A percentile compares a stretch with the other conserved stretches of the same genome.
These are phyloP conservation scores for Drosophila bunnanda DNA, from an alignment of 2,888 invertebrate genomes.

Conservation along the genomic window DNA sequence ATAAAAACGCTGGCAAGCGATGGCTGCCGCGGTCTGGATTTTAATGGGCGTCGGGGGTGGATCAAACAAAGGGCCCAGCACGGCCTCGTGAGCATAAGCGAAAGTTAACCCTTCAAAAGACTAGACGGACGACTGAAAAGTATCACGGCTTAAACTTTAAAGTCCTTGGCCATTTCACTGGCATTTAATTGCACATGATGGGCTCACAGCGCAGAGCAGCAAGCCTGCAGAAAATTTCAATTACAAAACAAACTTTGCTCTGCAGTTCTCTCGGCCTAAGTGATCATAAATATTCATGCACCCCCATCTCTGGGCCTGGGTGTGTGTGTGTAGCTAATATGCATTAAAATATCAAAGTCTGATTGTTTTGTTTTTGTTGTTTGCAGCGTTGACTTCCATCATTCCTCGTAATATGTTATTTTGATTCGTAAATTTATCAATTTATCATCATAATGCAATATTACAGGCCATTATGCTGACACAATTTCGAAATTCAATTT, in stretches of 20 bases:
- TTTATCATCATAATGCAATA: conserved; percentile 69
- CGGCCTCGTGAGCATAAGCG: conserved; percentile 11
- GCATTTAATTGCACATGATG: conserved; percentile 54
- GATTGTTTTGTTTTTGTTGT: conserved; percentile 55
- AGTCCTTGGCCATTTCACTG: conserved; percentile 38
- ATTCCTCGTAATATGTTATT: conserved; percentile 62
- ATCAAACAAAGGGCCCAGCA: conserved; percentile 34
- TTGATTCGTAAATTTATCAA: conserved; percentile 73
- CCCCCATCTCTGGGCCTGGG: conserved; percentile 8
- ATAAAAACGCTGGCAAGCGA: conserved; percentile 51
- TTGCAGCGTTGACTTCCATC: conserved; percentile 41
- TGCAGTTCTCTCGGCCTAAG: conserved; percentile 22
- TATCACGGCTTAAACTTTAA: conserved; percentile 22
- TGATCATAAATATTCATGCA: conserved; percentile 44
- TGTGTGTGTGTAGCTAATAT: conserved; percentile 23
- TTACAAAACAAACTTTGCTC: conserved; percentile 37
- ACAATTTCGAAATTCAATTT: conserved; percentile 73
- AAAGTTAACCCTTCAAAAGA: conserved; percentile 28
- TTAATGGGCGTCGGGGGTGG: conserved; percentile 43
- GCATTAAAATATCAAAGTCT: conserved; percentile 56
- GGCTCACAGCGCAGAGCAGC: background rate
- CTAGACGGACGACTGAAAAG: conserved; percentile 1
- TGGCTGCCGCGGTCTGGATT: conserved; percentile 26
- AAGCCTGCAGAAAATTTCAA: conserved; percentile 15
- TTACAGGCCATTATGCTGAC: conserved; percentile 63